Conservation (phyloP, 2,113 vertebrate species). For the Lepidothrix coronata region DNA sequence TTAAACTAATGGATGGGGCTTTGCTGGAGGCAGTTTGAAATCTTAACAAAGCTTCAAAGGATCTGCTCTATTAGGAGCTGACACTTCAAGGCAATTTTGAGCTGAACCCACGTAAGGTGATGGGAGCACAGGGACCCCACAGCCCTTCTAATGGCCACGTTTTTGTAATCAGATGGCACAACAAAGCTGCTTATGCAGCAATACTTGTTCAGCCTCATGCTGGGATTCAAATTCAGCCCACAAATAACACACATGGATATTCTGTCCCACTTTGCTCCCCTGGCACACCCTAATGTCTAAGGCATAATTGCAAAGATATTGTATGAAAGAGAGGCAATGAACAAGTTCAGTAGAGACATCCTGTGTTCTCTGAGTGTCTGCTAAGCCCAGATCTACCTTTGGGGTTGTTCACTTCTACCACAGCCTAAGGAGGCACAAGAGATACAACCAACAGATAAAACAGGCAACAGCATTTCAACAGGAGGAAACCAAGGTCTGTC, state of each 20-base stretch:
- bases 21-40: background rate
- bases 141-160: background rate
- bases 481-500: background rate
- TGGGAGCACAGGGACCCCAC: background rate
- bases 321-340: background rate
- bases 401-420: background rate
- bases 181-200: background rate
- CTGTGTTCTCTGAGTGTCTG: background rate
- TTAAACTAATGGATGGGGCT: background rate
- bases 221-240: background rate
- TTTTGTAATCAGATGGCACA: background rate
- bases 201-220: background rate
- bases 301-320: background rate
- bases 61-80: background rate
- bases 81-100: background rate
- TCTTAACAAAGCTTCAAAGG: constrained; percentile 29
- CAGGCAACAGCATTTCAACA: too few relatives aligned
- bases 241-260: background rate
- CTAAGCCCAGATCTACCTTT: background rate
- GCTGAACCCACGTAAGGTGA: background rate
- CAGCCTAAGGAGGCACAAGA: background rate
- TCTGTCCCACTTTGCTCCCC: background rate
- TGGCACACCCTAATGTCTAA: background rate
- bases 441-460: background rate
- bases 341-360: background rate